Evolutionary conservation across 2,888 invertebrate genomes (phyloP), one percentile per base, ranked within the genome.

Genomic region (Alitta virens): DNA sequence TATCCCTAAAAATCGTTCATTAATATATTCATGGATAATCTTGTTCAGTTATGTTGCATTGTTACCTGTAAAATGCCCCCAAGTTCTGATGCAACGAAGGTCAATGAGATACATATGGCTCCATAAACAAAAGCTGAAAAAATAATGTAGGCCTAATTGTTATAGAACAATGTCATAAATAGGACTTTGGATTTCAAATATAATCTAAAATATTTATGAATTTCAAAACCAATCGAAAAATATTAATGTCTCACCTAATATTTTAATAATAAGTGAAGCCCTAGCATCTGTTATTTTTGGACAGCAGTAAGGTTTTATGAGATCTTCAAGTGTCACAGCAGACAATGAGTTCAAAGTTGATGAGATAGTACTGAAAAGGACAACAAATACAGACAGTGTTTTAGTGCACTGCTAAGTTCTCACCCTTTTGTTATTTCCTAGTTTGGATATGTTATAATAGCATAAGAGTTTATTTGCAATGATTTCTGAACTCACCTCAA

Each of bases 271-370:
- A 51, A 86, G 81, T 0, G 94, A 93, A 26, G 92, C 93, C 78
- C 87, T 89, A 18, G 87, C 83, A 60, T 91, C 89, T 0, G 89
- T 68, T 68, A 94, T 82, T 64, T 87, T 87, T 42, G 90, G 86
- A 40, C 88, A 87, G 60, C 90, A 86, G 59, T 70, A 86, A 21
- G 90, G 89, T 33, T 86, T 86, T 0, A 94, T 85, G 61, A 95
- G 86, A 82, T 97, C 97, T 82, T 94, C 90, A 74, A 93, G 88
- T 0, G 92, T 90, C 27, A 95, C 91, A 1, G 96, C 95, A 0
- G 96, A 90, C 66, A 97, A 83, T 0, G 95, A 94, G 78, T 95
- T 96, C 62, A 97, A 81, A 0, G 94, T 95, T n/a, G 94, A 91
- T 0, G 95, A 95, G 3, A 97, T 93, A 5, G 96, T 96, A 73